phyloP scores from a whole-genome alignment of 2,113 vertebrate species.

The Brachyhypopomus occidentalis region DNA sequence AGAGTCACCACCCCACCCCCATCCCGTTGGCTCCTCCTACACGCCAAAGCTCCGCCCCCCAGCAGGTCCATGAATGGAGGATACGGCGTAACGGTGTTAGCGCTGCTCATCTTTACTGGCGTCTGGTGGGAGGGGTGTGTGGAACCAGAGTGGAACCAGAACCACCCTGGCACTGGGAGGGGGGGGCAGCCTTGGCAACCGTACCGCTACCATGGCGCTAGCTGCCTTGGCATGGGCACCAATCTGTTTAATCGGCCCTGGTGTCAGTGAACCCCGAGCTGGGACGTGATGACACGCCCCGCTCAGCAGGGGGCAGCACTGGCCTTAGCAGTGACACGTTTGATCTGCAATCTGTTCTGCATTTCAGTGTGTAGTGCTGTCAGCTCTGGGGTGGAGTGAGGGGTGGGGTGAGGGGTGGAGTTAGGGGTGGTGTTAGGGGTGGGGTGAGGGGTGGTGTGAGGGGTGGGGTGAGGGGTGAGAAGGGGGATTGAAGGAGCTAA shows the following conservation, averaged over 20 bases:
- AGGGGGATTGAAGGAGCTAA: conserved; percentile 57
- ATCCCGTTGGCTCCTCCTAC: too few relatives aligned
- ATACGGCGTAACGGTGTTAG: too few relatives aligned
- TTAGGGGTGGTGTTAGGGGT: too few relatives aligned
- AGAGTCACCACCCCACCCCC: too few relatives aligned
- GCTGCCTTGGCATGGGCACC: conserved; percentile 24
- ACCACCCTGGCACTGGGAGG: neutral
- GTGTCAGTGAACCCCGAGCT: neutral
- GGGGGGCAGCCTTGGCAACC: neutral
- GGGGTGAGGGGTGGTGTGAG: too few relatives aligned
- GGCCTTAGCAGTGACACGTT: conserved; percentile 46
- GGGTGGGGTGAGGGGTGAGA: conserved; percentile 5
- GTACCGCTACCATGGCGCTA: neutral
- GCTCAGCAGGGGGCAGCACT: conserved; percentile 69
- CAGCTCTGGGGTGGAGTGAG: neutral
- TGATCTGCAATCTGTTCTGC: conserved; percentile 47
- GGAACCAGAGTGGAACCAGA: conserved; percentile 1
- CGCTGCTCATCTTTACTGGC: too few relatives aligned
- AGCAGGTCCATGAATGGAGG: neutral
- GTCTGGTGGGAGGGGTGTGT: too few relatives aligned
- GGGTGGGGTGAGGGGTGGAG: conserved; percentile 15
- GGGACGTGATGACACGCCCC: conserved; percentile 26
- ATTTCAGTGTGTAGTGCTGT: conserved; percentile 42
- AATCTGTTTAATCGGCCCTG: conserved; percentile 22
- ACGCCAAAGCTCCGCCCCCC: too few relatives aligned